Evolutionary conservation across 2,113 vertebrate species (phyloP), one percentile per base, ranked within the genome.

Genomic region (Channa argus): DNA sequence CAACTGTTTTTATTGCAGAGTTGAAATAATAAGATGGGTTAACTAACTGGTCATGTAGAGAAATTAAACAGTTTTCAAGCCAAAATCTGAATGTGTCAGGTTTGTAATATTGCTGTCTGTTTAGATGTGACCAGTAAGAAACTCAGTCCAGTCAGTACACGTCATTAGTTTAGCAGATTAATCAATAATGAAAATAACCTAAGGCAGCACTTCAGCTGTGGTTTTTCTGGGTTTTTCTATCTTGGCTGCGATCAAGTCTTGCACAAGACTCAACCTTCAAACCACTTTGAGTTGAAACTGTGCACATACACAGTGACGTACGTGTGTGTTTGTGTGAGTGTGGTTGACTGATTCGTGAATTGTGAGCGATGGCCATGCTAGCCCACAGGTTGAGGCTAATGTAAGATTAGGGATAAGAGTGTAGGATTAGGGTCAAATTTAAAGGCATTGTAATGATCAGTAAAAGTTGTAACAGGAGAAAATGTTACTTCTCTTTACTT

Each of bases 391-490:
- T 6, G 6, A 75, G 61, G 77, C 49, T 88, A 83, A 77, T 43
- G 77, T 69, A 56, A 85, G 85, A 89, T 92, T 82, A 89, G 44
- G 53, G 74, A 46, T 58, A 50, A 36, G 43, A 50, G 34, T 9
- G 63, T 10, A 45, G 80, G 83, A 79, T 83, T 78, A 59, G 47
- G 73, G 84, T 80, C 60, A 76, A 50, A 45, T 2, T 3, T 49
- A 66, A 15, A 37, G 52, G 36, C 38, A 5, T 71, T 43, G 5
- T 45, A 11, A 62, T 50, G 38, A n/a, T 49, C 47, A 56, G 52
- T 52, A 60, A 72, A 54, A 72, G 56, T 58, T 33, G 37, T 4
- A 41, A 52, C 3, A 11, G 10, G 50, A 50, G 54, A 47, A 37
- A 9, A 33, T 8, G 3, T 4, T 10, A 52, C 3, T 5, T 34